phyloP scores from a whole-genome alignment of 2,888 invertebrate genomes.

The Athrips mouffetella region DNA sequence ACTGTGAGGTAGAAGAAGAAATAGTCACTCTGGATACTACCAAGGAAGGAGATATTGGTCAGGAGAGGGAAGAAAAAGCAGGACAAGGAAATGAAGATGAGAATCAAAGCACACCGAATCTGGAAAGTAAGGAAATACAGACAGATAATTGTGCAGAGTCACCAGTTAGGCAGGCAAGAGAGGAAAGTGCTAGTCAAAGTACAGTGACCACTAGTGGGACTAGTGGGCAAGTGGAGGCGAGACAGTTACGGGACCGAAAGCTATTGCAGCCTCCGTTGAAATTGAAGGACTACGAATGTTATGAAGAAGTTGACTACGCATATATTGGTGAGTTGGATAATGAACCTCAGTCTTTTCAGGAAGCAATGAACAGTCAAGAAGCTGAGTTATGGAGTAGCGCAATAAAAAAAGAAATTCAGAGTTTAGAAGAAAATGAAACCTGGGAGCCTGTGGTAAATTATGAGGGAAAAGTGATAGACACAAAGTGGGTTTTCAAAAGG shows the following conservation, averaged over 20 bases:
- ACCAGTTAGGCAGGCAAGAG: no score
- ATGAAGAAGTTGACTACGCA: background rate
- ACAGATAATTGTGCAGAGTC: no score
- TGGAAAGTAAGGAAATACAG: no score
- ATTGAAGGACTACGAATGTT: background rate
- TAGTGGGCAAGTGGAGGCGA: background rate
- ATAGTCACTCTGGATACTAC: no score
- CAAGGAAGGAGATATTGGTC: background rate
- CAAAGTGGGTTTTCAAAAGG: background rate
- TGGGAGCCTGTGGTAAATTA: background rate
- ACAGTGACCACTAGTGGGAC: background rate
- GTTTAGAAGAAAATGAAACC: background rate
- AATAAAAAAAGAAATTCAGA: background rate
- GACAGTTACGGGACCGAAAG: background rate
- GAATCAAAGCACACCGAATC: no score
- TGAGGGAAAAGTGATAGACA: background rate
- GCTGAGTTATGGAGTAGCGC: slow-evolving; percentile 1
- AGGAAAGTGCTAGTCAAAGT: background rate
- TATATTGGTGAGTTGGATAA: background rate
- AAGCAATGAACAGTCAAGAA: background rate
- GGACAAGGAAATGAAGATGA: background rate
- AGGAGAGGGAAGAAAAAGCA: background rate
- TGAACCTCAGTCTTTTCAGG: background rate
- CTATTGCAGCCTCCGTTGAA: background rate
- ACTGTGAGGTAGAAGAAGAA: no score